A percentile compares a stretch with the other conserved stretches of the same genome.
phyloP scores from a whole-genome alignment of 2,888 invertebrate genomes.

The Brachypalpus laphriformis region DNA sequence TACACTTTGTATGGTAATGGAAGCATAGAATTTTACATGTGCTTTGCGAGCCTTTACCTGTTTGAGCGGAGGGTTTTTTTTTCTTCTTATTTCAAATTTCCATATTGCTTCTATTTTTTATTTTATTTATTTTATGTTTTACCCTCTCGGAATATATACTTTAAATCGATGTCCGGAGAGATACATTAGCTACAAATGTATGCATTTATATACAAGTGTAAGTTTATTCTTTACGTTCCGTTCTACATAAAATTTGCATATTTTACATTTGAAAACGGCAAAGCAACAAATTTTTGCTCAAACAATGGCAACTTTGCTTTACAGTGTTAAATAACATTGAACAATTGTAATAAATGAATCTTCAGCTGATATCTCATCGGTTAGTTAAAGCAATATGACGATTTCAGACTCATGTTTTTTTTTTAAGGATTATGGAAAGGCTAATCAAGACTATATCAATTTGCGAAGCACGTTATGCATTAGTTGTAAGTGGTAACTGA shows the following conservation, averaged over 20 bases:
- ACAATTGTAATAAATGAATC: too few species aligned
- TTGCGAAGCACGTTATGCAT: too few species aligned
- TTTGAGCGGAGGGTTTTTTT: conserved; percentile 1
- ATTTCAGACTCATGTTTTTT: too few species aligned
- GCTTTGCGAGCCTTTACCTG: conserved; percentile 28
- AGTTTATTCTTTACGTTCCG: conserved; percentile 12
- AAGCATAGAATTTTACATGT: conserved; percentile 30
- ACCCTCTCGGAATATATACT: not conserved
- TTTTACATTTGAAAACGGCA: conserved; percentile 31
- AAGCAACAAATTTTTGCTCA: not conserved
- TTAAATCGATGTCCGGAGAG: conserved; percentile 37
- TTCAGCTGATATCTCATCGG: too few species aligned
- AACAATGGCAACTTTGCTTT: too few species aligned
- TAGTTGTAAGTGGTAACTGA: too few species aligned
- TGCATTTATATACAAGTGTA: not conserved
- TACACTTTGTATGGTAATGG: conserved; percentile 11
- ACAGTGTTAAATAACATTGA: too few species aligned
- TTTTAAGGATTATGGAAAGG: too few species aligned
- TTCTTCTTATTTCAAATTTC: conserved; percentile 22
- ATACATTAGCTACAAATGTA: conserved; percentile 18
- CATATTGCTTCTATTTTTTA: conserved; percentile 21
- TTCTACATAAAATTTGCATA: conserved; percentile 55
- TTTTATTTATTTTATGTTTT: conserved; percentile 10
- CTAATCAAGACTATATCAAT: too few species aligned
- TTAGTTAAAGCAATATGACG: too few species aligned